A percentile compares a stretch with the other conserved stretches of the same genome.
These are phyloP conservation scores for Hippoglossus hippoglossus DNA, from an alignment of 2,797 vertebrate species.

Conservation along the genomic window DNA sequence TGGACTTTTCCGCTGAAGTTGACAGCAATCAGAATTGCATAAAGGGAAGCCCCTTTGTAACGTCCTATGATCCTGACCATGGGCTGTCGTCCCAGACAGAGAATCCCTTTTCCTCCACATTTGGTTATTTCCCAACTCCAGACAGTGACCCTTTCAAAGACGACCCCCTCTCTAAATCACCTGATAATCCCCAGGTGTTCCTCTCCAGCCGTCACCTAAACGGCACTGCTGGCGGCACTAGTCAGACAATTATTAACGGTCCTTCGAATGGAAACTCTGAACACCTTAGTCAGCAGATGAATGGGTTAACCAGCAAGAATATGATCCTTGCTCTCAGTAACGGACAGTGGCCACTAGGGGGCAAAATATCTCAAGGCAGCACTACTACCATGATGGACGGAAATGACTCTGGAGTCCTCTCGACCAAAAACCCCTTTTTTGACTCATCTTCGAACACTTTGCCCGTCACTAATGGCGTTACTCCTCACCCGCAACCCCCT, in stretches of 20 bases:
- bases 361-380: conserved; percentile 76
- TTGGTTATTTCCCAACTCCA: conserved; percentile 93
- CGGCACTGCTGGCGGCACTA: conserved; percentile 63
- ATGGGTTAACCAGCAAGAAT: conserved; percentile 89
- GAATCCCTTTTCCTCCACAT: conserved; percentile 85
- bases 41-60: conserved; percentile 89
- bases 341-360: conserved; percentile 89
- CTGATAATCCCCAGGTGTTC: conserved; percentile 75
- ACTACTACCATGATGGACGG: conserved; percentile 85
- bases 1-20: conserved; percentile 96
- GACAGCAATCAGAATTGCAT: conserved; percentile 94
- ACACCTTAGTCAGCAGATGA: conserved; percentile 87
- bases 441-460: conserved; percentile 81
- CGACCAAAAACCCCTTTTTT: conserved; percentile 85
- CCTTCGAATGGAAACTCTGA: conserved; percentile 82
- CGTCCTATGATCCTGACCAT: conserved; percentile 82
- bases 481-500: conserved; percentile 66
- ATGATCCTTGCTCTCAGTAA: conserved; percentile 86
- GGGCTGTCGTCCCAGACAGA: conserved; percentile 86
- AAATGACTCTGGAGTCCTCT: conserved; percentile 79
- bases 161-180: conserved; percentile 88
- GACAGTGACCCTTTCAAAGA: conserved; percentile 94
- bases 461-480: conserved; percentile 82
- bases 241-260: conserved; percentile 74
- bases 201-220: conserved; percentile 77